Evolutionary conservation across 1,140 invertebrate genomes (phyloP).

Genomic region (Polypedilum vanderplanki): DNA sequence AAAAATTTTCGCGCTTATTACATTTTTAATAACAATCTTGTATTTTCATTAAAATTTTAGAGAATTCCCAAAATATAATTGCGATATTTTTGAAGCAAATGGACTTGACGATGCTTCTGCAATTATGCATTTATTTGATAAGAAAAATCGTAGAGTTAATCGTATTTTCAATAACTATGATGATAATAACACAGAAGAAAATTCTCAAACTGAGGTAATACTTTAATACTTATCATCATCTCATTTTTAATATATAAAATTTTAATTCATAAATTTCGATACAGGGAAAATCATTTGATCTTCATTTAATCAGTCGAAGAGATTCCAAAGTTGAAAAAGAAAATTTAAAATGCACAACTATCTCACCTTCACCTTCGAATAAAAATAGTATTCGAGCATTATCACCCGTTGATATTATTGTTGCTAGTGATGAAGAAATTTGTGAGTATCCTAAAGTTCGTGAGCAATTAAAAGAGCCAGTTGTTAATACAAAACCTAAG

Average conservation of each 20-base stretch:
- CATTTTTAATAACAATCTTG: no score
- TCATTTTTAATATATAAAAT: no score
- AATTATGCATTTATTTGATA: neutral
- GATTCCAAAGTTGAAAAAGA: neutral
- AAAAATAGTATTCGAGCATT: neutral
- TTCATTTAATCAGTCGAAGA: neutral
- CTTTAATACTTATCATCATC: no score
- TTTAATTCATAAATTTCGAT: neutral
- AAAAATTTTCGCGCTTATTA: no score
- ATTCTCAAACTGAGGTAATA: neutral
- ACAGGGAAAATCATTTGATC: neutral
- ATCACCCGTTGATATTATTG: neutral
- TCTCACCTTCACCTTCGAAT: neutral
- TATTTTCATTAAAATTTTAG: no score
- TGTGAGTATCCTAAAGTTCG: neutral
- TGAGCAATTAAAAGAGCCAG: neutral
- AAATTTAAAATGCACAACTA: neutral
- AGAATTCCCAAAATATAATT: no score
- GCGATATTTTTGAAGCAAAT: no score
- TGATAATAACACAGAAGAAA: neutral
- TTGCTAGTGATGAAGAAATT: neutral
- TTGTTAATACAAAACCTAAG: neutral
- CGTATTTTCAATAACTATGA: neutral
- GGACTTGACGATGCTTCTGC: no score
- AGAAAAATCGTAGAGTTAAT: neutral